A percentile compares a stretch with the other conserved stretches of the same genome.
Conservation (phyloP, 1,140 invertebrate species). For the Drosophila truncata region DNA sequence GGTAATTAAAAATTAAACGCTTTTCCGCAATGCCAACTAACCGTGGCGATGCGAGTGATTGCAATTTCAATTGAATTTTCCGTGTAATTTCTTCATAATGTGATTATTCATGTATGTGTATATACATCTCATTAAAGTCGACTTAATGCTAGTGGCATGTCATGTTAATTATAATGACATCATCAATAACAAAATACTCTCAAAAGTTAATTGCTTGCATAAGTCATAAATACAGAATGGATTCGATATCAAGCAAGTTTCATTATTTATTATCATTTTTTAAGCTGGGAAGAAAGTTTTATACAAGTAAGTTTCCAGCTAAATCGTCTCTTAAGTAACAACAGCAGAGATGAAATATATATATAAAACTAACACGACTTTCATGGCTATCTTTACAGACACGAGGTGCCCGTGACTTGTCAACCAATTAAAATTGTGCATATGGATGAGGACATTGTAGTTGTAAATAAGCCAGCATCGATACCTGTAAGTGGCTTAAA, state of each 20-base stretch:
- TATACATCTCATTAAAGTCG: conserved; percentile 20
- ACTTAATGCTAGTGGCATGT: conserved; percentile 22
- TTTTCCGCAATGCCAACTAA: not conserved
- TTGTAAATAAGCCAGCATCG: conserved; percentile 99
- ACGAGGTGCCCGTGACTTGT: conserved; percentile 98
- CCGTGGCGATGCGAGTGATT: conserved; percentile 17
- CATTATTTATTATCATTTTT: not conserved
- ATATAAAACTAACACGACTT: conserved; percentile 40
- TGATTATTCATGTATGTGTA: conserved; percentile 6
- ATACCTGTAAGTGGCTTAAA: conserved; percentile 96
- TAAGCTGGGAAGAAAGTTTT: not conserved
- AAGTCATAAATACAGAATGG: not conserved
- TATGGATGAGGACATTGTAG: conserved; percentile 98
- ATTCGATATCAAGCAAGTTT: not conserved
- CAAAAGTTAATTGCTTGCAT: not conserved
- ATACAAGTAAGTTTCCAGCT: not conserved
- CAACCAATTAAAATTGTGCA: conserved; percentile 97
- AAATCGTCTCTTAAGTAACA: conserved; percentile 18
- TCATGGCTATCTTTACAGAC: conserved; percentile 90
- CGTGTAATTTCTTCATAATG: conserved; percentile 21
- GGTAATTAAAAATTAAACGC: conserved; percentile 87
- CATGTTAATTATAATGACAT: conserved; percentile 9
- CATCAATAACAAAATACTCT: conserved; percentile 5
- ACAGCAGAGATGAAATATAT: conserved; percentile 25
- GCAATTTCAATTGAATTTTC: conserved; percentile 35